Base-by-base conservation (phyloP, 2,888 invertebrate species). In the Epinotia ramella region DNA sequence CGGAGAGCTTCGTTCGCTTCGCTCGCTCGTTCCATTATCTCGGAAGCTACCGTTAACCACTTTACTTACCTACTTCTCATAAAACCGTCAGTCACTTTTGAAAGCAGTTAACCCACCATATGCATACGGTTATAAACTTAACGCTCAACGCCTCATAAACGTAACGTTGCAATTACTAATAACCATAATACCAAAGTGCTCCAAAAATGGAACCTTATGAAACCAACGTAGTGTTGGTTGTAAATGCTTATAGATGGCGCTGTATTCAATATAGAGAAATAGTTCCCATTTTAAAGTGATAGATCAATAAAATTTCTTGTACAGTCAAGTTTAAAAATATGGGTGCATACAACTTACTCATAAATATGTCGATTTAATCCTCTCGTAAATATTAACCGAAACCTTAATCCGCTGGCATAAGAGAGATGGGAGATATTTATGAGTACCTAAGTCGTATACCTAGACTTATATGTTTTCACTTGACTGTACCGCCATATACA, bases 131-230 rank as follows among this genome's bases (percentile, higher is more conserved):
- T 63, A 68, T 63, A 63, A 75, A 65, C 53, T 56, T 56, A 13
- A 56, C 73, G 60, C 24, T 71, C 66, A 65, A 60, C 71, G 66
- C 24, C 9, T 56, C 46, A 13, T 68, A 63, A 74, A 24, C 73
- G 28, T 64, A 69, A 69, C 60, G 46, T 28, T 12, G 9, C 33
- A 40, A 28, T 65, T 24, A 73, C 28, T 46, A 65, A 70, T 66
- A 66, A 62, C 62, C 71, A 33, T 76, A 57, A 71, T 65, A 40
- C 24, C 28, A 62, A 74, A 76, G 72, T 63, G 76, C 9, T 76
- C 63, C 67, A 76, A 76, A 76, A 63, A 63, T 16, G 33, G 71
- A 67, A 59, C 24, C 20, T 24, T 57, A n/a, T 16, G 59, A 13
- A 59, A 40, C 24, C 24, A 24, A 40, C n/a, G 28, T 18, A 53